These are phyloP conservation scores for Petrolisthes cinctipes DNA, from an alignment of 2,888 invertebrate species.

Conservation along the genomic window DNA sequence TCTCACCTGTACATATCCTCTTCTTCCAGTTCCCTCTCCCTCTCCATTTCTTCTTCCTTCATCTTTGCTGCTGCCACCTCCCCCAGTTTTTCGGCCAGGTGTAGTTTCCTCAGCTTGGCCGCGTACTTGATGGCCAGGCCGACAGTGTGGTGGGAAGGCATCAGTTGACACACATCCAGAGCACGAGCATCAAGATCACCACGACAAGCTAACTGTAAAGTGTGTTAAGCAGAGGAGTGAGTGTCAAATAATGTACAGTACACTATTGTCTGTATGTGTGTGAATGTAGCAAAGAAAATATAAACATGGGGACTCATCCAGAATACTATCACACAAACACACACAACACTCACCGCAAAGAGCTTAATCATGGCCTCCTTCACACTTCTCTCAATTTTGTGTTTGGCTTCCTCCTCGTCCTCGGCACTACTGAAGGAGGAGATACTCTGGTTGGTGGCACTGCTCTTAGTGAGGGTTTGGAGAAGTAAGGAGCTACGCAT, in stretches of 20 bases:
- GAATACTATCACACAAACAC: not conserved
- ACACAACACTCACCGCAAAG: constrained; percentile 58
- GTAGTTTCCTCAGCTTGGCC: constrained; percentile 42
- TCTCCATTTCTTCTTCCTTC: constrained; percentile 15
- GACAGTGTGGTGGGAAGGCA: constrained; percentile 48
- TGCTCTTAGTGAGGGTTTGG: not conserved
- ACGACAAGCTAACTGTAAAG: constrained; percentile 53
- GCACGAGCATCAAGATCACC: constrained; percentile 63
- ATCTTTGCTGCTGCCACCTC: constrained; percentile 42
- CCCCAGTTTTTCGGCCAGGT: constrained; percentile 49
- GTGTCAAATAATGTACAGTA: not conserved
- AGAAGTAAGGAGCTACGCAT: constrained; percentile 39
- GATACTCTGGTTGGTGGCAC: too few species aligned
- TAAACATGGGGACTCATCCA: not conserved
- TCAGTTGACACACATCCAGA: constrained; percentile 55
- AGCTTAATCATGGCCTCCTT: constrained; percentile 62
- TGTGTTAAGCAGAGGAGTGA: not conserved
- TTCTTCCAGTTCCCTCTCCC: not conserved
- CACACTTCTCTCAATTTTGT: constrained; percentile 19
- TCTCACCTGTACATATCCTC: not conserved
- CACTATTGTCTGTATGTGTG: not conserved
- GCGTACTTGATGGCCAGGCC: constrained; percentile 61
- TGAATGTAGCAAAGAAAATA: not conserved
- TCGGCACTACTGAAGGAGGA: constrained; percentile 26
- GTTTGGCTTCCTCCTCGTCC: constrained; percentile 38